Evolutionary conservation across 2,797 vertebrate genomes (phyloP).

Genomic region (Pygocentrus nattereri): DNA sequence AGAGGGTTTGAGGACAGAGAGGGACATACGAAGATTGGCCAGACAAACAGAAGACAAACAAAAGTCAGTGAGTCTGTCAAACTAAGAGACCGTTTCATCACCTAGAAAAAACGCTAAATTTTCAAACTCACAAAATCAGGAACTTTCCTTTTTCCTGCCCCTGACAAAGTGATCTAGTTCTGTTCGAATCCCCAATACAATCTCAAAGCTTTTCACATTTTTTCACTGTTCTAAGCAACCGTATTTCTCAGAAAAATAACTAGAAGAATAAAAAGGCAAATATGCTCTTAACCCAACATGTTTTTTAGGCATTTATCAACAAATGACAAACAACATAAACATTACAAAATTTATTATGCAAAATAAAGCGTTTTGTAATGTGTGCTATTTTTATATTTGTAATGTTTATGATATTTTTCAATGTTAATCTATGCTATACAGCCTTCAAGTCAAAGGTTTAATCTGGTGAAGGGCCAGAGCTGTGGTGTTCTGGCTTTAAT

Average conservation of each 20-base stretch:
- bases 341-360: too few species aligned
- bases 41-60: slow-evolving; percentile 56
- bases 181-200: not conserved
- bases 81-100: slow-evolving; percentile 43
- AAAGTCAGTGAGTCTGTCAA: slow-evolving; percentile 51
- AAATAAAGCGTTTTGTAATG: too few species aligned
- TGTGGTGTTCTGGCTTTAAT: not conserved
- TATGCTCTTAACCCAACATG: too few species aligned
- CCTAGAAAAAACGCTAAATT: not conserved
- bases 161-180: slow-evolving; percentile 14
- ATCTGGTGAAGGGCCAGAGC: not conserved
- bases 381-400: too few species aligned
- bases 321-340: too few species aligned
- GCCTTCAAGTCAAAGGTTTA: not conserved
- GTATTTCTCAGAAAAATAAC: too few species aligned
- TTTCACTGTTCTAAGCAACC: not conserved
- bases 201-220: too few species aligned
- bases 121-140: not conserved
- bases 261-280: too few species aligned
- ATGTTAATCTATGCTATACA: too few species aligned
- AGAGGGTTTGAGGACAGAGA: too few species aligned
- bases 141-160: not conserved
- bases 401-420: too few species aligned
- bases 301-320: too few species aligned
- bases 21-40: slow-evolving; percentile 30